phyloP scores from a whole-genome alignment of 2,113 vertebrate species.

The Eira barbara region DNA sequence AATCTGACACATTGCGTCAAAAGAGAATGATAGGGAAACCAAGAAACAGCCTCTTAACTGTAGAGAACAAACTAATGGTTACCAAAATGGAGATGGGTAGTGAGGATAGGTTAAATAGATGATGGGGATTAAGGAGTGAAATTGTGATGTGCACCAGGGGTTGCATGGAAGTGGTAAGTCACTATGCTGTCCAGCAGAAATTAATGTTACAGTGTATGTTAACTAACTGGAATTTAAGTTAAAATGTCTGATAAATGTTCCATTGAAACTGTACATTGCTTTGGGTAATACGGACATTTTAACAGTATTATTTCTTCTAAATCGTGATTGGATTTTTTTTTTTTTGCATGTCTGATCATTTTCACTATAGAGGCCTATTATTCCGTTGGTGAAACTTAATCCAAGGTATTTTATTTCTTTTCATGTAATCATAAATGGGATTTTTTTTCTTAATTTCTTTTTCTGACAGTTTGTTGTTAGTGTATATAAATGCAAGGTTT shows the following conservation, averaged over 20 bases:
- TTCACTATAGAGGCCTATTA: not conserved
- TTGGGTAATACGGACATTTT: not conserved
- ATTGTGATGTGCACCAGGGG: too few relatives aligned
- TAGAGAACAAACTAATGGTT: too few relatives aligned
- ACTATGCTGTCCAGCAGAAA: not conserved
- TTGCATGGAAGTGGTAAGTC: not conserved
- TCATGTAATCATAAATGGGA: not conserved
- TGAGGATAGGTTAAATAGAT: too few relatives aligned
- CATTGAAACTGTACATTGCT: not conserved
- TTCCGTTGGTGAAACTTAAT: not conserved
- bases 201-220: not conserved
- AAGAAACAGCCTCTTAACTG: too few relatives aligned
- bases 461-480: not conserved
- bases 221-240: not conserved
- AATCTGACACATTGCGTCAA: too few relatives aligned
- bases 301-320: not conserved
- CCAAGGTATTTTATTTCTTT: not conserved
- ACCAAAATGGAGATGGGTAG: too few relatives aligned
- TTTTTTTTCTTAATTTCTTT: not conserved
- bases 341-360: not conserved
- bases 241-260: not conserved
- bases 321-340: not conserved
- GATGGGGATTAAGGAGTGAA: too few relatives aligned
- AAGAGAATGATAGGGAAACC: too few relatives aligned
- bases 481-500: not conserved